Conservation (phyloP, 2,113 vertebrate genomes). For the Nycticorax nycticorax region DNA sequence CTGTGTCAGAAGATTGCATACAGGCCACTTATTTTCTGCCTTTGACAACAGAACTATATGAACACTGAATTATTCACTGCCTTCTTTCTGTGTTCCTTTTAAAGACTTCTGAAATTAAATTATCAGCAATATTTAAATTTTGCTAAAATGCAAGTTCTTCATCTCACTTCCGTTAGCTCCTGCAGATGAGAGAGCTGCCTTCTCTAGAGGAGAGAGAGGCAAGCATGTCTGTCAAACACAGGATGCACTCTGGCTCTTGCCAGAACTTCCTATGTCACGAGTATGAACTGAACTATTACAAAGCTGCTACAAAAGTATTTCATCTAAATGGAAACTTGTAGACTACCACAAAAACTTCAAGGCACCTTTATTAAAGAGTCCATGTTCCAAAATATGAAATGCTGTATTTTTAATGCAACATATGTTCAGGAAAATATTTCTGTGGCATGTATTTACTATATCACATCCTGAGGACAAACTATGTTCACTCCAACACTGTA, state of each 20-base stretch:
- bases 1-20: neutral
- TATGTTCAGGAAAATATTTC: neutral
- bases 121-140: neutral
- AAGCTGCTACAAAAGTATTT: neutral
- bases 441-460: neutral
- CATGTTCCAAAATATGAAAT: neutral
- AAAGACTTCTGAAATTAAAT: neutral
- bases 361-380: neutral
- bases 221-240: neutral
- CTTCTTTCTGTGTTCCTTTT: neutral
- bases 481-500: neutral
- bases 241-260: neutral
- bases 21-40: neutral
- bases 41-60: neutral
- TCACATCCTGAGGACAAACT: neutral
- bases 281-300: neutral
- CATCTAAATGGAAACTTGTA: neutral
- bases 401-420: neutral
- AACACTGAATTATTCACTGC: neutral
- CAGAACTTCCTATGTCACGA: neutral
- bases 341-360: neutral
- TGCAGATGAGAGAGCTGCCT: neutral
- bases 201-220: neutral
- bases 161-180: neutral
- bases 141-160: neutral